Base-by-base conservation (phyloP, 2,888 invertebrate species). In the Mylabris sibirica region DNA sequence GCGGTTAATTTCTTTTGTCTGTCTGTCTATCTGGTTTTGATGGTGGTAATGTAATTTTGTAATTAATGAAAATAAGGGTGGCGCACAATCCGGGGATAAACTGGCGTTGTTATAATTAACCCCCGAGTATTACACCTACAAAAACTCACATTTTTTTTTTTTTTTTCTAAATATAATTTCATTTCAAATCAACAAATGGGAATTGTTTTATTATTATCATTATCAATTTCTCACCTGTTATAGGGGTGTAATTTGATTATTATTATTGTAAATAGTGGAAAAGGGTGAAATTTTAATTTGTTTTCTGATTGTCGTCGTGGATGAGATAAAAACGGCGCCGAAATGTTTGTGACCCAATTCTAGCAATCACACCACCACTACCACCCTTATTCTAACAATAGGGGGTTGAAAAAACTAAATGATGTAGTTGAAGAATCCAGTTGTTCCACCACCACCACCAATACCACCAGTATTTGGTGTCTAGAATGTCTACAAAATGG, bases 111-210 rank as follows among this genome's bases (percentile, higher is more conserved):
- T 62, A 60, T 66, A 66, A 69, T 62, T 69, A 66, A 69, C 65
- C 69, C 68, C 30, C 30, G 30, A 5, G 30, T 30, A 1, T 30
- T 30, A 30, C 30, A 4, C 30, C 30, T 30, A 30, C 30, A 30
- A 30, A 3, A 30, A 30, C 3, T 30, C 1, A 30, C n/a, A 3
- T 30, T 30, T 30, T 30, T 17, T 59, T 62, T 62, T 69, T 69
- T 69, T 69, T 69, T 68, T 68, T 53, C 2, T 34, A 59, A 70
- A 73, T 68, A 72, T 35, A 35, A 41, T 4, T 41, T n/a, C 4
- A 4, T 41, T n/a, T 41, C 41, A 14, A 41, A 41, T 41, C 41
- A 41, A 5, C n/a, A 41, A 41, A 41, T 41, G 41, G 41, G n/a
- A n/a, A 41, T 41, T 4, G 1, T n/a, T 6, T 49, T 49, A 8